These are phyloP conservation scores for Nomada ruficornis DNA, from an alignment of 2,888 invertebrate genomes.

Conservation along the genomic window DNA sequence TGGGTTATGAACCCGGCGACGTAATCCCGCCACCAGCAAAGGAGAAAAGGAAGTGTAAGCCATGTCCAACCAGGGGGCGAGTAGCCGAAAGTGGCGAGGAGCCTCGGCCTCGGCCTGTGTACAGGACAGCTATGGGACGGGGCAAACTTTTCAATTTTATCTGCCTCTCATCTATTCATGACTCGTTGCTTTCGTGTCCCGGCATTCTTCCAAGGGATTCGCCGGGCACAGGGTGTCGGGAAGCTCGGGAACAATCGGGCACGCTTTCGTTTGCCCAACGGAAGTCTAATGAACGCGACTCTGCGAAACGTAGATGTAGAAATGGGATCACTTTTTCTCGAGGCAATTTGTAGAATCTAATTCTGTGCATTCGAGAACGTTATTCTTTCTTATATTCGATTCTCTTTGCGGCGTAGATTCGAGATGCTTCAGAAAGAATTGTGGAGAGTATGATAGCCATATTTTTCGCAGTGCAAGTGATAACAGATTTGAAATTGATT, in stretches of 20 bases:
- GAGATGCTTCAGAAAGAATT: no score
- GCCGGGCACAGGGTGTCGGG: not conserved
- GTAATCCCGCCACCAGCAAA: conserved; percentile 43
- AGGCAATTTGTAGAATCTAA: no score
- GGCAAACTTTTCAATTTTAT: conserved; percentile 75
- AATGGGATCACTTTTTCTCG: no score
- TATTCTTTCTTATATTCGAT: no score
- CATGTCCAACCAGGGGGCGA: conserved; percentile 3
- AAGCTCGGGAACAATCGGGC: conserved; percentile 33
- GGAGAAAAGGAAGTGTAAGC: conserved; percentile 14
- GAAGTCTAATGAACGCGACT: not conserved
- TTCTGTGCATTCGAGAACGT: no score
- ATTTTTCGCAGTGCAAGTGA: no score
- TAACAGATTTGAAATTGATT: no score
- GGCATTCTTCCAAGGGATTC: conserved; percentile 62
- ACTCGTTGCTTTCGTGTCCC: conserved; percentile 59
- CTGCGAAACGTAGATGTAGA: not conserved
- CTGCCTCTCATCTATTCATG: conserved; percentile 81
- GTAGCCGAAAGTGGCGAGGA: conserved; percentile 48
- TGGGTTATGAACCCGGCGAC: conserved; percentile 44
- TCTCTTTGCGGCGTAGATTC: no score
- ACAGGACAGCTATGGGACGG: conserved; percentile 31
- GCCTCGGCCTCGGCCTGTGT: conserved; percentile 21
- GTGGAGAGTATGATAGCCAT: no score
- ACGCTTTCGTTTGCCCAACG: not conserved